Base-by-base conservation (phyloP, 2,888 invertebrate species). In the Arge pagana region DNA sequence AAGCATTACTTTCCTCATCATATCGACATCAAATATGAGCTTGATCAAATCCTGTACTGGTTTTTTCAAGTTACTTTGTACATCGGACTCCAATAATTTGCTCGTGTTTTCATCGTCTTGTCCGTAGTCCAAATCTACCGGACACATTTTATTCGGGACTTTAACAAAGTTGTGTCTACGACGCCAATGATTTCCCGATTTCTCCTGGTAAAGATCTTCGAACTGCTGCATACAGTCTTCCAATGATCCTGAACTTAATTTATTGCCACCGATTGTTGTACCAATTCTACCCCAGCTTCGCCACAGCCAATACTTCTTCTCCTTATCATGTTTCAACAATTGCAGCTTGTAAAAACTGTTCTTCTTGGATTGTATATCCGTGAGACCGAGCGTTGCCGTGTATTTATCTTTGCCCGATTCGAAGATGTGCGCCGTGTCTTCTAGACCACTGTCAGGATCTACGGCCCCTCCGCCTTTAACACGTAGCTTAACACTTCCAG, bases 291-390 rank as follows among this genome's bases (percentile, higher is more conserved):
- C 99, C 98, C 98, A 99, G 0, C 94, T 83, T 11, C 95, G 85
- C 78, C 93, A 96, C 19, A 96, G 69, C 85, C 88, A 92, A 76
- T 78, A 92, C 81, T 77, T 81, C 8, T 80, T 78, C 15, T 75
- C 77, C 1, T 70, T 77, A 69, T 96, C 93, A 3, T 86, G 78
- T 71, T 95, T 85, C 45, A 99, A 79, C 40, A 97, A 77, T 75
- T 99, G 98, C 45, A 99, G 65, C 71, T 97, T 98, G 79, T 98
- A 99, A 76, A 82, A 99, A 2, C 95, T 95, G 78, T 99, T 99
- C 71, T 88, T 90, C 61, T 92, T 90, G 1, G 81, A 81, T 58
- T 90, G 88, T 23, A 98, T 83, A 72, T 98, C 96, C 0, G 94
- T 93, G 59, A 87, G 77, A 8, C 90, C 89, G 3, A 98, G 83